Conservation (phyloP, 2,113 vertebrate species). For the Xyliphius kryptos region DNA sequence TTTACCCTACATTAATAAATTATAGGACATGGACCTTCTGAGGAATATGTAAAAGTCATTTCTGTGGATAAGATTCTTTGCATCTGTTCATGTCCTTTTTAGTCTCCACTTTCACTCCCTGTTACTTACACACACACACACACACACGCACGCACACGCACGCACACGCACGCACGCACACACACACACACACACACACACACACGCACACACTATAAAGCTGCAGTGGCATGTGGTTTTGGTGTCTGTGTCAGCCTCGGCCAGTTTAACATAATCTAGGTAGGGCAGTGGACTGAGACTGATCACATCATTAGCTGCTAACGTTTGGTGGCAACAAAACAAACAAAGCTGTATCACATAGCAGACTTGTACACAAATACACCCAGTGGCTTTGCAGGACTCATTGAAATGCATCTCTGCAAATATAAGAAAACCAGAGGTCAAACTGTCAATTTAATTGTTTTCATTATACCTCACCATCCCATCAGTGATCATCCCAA, state of each 20-base stretch:
- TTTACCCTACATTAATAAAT: not conserved
- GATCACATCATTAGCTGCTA: constrained; percentile 27
- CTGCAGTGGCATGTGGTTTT: constrained; percentile 17
- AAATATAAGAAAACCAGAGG: not conserved
- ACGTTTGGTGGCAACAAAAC: constrained; percentile 27
- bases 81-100: not conserved
- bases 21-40: not conserved
- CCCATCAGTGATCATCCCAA: not conserved
- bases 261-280: constrained; percentile 25
- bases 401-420: not conserved
- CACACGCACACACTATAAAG: constrained; percentile 8
- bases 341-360: constrained; percentile 27
- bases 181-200: constrained; percentile 3
- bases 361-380: not conserved
- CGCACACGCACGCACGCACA: not conserved
- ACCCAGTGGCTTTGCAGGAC: not conserved
- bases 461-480: not conserved
- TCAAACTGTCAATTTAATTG: not conserved
- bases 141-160: too few relatives aligned
- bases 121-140: not conserved
- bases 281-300: constrained; percentile 15
- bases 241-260: constrained; percentile 18
- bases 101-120: not conserved
- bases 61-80: not conserved
- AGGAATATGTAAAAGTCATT: constrained; percentile 22